Percentiles rank a stretch among this genome's conserved stretches.
phyloP scores from a whole-genome alignment of 92 coral and sea anemone genomes.

The Palythoa heliodiscus region DNA sequence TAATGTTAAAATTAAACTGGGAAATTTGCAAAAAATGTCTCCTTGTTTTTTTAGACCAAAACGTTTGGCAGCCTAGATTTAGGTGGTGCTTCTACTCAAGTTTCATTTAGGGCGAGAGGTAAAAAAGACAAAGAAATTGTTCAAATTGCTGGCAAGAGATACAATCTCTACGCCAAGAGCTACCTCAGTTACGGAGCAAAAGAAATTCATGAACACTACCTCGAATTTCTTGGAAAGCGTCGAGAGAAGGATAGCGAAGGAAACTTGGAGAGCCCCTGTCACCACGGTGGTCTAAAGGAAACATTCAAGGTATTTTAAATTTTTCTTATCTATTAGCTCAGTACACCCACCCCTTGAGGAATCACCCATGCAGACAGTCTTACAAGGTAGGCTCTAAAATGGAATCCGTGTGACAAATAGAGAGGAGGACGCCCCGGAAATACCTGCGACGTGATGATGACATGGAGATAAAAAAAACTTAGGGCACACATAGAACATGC shows the following conservation, averaged over 20 bases:
- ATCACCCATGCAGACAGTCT: too few relatives aligned
- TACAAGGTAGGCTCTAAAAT: too few relatives aligned
- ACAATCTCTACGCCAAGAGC: slow-evolving; percentile 36
- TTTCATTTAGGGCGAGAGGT: neutral
- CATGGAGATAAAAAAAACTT: too few relatives aligned
- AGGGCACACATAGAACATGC: too few relatives aligned
- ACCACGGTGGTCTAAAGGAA: slow-evolving; percentile 33
- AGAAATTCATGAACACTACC: slow-evolving; percentile 38
- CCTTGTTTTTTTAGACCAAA: neutral
- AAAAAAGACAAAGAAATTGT: neutral
- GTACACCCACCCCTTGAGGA: too few relatives aligned
- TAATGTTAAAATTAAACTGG: too few relatives aligned
- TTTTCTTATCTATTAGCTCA: too few relatives aligned
- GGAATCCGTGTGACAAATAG: too few relatives aligned
- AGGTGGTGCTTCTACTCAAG: slow-evolving; percentile 49
- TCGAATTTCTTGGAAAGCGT: slow-evolving; percentile 8
- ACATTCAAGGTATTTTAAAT: slow-evolving; percentile 18
- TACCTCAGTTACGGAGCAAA: slow-evolving; percentile 43
- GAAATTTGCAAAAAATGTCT: neutral
- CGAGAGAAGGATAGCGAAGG: slow-evolving; percentile 32
- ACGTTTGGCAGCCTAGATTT: slow-evolving; percentile 40
- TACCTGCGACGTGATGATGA: too few relatives aligned
- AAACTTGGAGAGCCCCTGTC: slow-evolving; percentile 40
- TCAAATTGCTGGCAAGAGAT: neutral
- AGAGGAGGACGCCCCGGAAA: too few relatives aligned